Conservation (phyloP, 2,888 invertebrate species). For the Morpho helenor region DNA sequence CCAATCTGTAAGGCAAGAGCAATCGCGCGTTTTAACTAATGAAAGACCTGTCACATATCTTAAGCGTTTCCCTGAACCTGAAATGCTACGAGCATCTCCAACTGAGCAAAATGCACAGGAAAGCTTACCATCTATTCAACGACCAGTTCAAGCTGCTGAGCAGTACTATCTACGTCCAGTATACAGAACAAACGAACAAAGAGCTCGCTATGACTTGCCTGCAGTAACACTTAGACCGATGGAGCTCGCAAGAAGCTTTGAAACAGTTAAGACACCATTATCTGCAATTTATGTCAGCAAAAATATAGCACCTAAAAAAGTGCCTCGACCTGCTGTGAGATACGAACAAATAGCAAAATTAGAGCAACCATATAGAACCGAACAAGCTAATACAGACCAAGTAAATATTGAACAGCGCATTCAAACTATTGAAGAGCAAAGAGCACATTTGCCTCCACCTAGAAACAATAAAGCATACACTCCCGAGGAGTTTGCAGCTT, state of each 20-base stretch:
- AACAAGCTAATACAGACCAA: slow-evolving; percentile 40
- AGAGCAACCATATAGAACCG: slow-evolving; percentile 33
- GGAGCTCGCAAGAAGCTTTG: slow-evolving; percentile 46
- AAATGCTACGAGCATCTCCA: slow-evolving; percentile 58
- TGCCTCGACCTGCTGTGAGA: slow-evolving; percentile 42
- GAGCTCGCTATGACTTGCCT: slow-evolving; percentile 49
- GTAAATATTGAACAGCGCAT: slow-evolving; percentile 49
- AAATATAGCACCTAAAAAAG: slow-evolving; percentile 56
- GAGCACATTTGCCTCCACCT: slow-evolving; percentile 68
- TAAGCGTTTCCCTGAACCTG: slow-evolving; percentile 61
- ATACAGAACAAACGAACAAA: slow-evolving; percentile 59
- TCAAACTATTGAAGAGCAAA: slow-evolving; percentile 57
- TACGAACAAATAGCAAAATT: slow-evolving; percentile 35
- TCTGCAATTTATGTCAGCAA: slow-evolving; percentile 69
- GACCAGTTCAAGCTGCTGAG: slow-evolving; percentile 52
- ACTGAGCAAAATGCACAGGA: slow-evolving; percentile 53
- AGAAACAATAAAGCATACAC: slow-evolving; percentile 74
- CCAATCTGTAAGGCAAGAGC: slow-evolving; percentile 51
- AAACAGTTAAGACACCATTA: slow-evolving; percentile 58
- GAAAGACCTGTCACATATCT: slow-evolving; percentile 66
- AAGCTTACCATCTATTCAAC: slow-evolving; percentile 38
- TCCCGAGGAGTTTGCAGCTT: slow-evolving; percentile 70
- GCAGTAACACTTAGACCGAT: slow-evolving; percentile 36
- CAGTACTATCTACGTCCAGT: slow-evolving; percentile 63
- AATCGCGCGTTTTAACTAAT: slow-evolving; percentile 45